Conservation (phyloP, 2,797 vertebrate species). For the Mormyrops attenuatus region DNA sequence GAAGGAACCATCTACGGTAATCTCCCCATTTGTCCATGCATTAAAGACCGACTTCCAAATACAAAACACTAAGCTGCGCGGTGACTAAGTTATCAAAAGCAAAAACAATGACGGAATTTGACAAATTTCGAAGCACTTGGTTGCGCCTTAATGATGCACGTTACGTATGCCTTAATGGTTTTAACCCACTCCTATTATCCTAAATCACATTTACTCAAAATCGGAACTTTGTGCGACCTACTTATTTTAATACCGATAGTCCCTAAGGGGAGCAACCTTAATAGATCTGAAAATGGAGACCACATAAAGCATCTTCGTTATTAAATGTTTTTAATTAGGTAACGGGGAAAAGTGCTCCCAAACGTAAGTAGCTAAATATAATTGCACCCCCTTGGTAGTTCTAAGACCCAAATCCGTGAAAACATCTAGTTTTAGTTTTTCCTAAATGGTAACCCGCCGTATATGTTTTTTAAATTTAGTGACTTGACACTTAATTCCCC, state of each 20-base stretch:
- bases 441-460: neutral
- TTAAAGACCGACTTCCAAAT: neutral
- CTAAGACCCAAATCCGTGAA: slow-evolving; percentile 44
- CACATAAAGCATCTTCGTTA: slow-evolving; percentile 62
- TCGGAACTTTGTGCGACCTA: slow-evolving; percentile 55
- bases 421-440: slow-evolving; percentile 32
- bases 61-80: neutral
- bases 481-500: slow-evolving; percentile 51
- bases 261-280: slow-evolving; percentile 60
- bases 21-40: neutral
- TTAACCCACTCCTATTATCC: neutral
- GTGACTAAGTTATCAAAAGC: neutral
- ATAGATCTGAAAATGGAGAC: slow-evolving; percentile 66
- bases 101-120: neutral
- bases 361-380: slow-evolving; percentile 50
- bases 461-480: neutral
- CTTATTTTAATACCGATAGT: slow-evolving; percentile 51
- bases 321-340: slow-evolving; percentile 72
- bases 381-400: slow-evolving; percentile 44
- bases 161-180: slow-evolving; percentile 33
- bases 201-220: slow-evolving; percentile 41
- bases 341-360: slow-evolving; percentile 51
- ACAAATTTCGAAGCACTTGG: neutral
- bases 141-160: neutral
- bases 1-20: neutral